Evolutionary conservation across 2,888 invertebrate genomes (phyloP).

Genomic region (Helobdella robusta): DNA sequence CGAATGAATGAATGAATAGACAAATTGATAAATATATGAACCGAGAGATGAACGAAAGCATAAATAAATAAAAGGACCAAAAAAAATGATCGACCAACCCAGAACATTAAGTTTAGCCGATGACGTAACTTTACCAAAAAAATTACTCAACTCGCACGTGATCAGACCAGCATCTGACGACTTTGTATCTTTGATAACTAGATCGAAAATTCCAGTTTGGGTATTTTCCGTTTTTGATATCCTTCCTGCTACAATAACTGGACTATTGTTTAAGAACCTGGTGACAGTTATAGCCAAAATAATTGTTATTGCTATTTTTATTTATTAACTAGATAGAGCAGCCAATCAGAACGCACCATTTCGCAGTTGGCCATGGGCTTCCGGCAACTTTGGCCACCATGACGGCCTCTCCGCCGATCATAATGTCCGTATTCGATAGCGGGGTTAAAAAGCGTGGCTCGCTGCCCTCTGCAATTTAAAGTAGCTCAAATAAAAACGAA

Average conservation of each 20-base stretch:
- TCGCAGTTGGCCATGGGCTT: constrained; percentile 11
- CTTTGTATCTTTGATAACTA: constrained; percentile 6
- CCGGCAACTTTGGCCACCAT: neutral
- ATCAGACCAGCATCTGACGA: neutral
- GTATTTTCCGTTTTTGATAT: neutral
- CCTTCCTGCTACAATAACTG: neutral
- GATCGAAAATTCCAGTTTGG: neutral
- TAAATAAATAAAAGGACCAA: neutral
- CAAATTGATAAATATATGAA: neutral
- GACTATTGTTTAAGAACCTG: constrained; percentile 15
- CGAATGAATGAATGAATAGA: too few species aligned
- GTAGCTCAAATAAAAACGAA: neutral
- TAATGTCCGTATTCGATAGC: constrained; percentile 5
- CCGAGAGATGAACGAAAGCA: too few species aligned
- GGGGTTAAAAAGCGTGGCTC: constrained; percentile 10
- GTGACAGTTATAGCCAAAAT: neutral
- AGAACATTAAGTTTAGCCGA: constrained; percentile 12
- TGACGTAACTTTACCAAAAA: neutral
- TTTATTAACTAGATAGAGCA: too few species aligned
- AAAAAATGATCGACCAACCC: neutral
- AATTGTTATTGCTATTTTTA: neutral
- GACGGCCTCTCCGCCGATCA: neutral
- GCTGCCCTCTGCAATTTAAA: neutral
- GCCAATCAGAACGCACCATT: constrained; percentile 7
- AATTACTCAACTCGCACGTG: constrained; percentile 17